phyloP scores from a whole-genome alignment of 2,888 invertebrate species.

The Dermolepida albohirtum region DNA sequence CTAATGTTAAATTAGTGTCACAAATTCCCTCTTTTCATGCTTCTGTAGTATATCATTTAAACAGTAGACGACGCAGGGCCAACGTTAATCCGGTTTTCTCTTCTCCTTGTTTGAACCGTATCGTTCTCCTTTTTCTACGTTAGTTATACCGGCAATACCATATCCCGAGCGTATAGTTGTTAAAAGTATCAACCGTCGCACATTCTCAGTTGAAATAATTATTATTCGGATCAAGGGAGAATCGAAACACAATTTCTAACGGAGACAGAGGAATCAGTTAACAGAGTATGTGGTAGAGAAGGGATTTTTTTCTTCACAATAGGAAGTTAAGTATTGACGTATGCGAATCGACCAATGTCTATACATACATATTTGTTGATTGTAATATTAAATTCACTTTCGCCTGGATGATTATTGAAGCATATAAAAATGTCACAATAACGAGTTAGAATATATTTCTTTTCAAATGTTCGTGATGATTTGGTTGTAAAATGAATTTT shows the following conservation, averaged over 20 bases:
- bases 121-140: too few relatives aligned
- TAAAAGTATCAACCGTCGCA: slow-evolving; percentile 25
- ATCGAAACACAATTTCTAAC: slow-evolving; percentile 4
- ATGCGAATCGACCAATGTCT: slow-evolving; percentile 18
- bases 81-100: slow-evolving; percentile 1
- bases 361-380: slow-evolving; percentile 11
- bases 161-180: slow-evolving; percentile 15
- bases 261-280: not conserved
- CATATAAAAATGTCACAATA: slow-evolving; percentile 27
- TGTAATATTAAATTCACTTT: slow-evolving; percentile 33
- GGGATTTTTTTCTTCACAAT: slow-evolving; percentile 21
- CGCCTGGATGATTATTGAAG: slow-evolving; percentile 13
- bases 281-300: not conserved
- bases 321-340: slow-evolving; percentile 22
- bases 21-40: too few relatives aligned
- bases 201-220: slow-evolving; percentile 28
- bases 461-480: too few relatives aligned
- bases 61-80: not conserved
- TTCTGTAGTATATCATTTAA: not conserved
- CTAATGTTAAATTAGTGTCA: too few relatives aligned
- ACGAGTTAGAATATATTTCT: too few relatives aligned
- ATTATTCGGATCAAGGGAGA: slow-evolving; percentile 17
- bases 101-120: not conserved
- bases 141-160: not conserved
- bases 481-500: too few relatives aligned